These are phyloP conservation scores for Drosophila kepulauana DNA, from an alignment of 1,140 invertebrate genomes.

Conservation along the genomic window DNA sequence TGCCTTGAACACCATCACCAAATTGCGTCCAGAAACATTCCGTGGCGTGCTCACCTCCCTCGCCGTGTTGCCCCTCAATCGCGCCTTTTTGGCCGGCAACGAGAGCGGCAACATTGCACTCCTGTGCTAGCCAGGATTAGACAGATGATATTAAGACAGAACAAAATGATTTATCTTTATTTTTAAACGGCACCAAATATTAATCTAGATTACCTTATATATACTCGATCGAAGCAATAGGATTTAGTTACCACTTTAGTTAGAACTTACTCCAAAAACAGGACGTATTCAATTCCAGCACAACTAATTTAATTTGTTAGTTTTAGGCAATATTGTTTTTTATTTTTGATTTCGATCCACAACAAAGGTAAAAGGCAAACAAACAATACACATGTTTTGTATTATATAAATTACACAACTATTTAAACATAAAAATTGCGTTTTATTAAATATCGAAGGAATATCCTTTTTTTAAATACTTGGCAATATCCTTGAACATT, in stretches of 20 bases:
- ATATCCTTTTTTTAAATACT: too few species aligned
- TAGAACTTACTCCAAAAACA: neutral
- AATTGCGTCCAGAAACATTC: conserved; percentile 94
- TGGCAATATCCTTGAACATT: too few species aligned
- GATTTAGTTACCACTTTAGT: conserved; percentile 3
- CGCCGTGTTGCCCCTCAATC: conserved; percentile 94
- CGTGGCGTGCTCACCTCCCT: conserved; percentile 96
- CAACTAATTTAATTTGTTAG: conserved; percentile 13
- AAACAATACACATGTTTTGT: conserved; percentile 28
- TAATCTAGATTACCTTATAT: conserved; percentile 51
- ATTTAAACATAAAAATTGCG: conserved; percentile 1
- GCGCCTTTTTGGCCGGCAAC: conserved; percentile 93
- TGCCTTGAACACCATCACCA: conserved; percentile 92
- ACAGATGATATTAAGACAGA: conserved; percentile 6
- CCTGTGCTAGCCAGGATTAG: conserved; percentile 88
- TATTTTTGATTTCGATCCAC: conserved; percentile 17
- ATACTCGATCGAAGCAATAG: conserved; percentile 33
- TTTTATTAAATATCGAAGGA: neutral
- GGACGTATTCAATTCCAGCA: conserved; percentile 25
- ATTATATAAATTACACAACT: conserved; percentile 23
- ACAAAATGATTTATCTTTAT: neutral
- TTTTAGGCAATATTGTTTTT: conserved; percentile 24
- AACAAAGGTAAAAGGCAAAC: conserved; percentile 16
- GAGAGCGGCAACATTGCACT: conserved; percentile 95
- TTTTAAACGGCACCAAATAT: conserved; percentile 70